phyloP scores from a whole-genome alignment of 1,140 invertebrate genomes.

The Watersipora subatra region DNA sequence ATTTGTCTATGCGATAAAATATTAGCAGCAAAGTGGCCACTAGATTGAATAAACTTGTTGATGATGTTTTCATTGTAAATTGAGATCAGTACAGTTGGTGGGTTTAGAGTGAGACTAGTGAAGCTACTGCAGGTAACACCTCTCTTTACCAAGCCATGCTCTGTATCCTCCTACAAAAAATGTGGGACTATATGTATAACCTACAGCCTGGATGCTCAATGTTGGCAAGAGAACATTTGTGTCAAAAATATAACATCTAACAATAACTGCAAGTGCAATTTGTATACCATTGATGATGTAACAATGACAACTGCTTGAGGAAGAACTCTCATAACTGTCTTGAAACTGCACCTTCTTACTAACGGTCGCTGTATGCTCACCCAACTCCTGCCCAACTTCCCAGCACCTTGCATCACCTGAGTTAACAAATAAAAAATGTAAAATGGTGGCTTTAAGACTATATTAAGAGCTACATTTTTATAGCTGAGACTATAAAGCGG shows the following conservation, averaged over 20 bases:
- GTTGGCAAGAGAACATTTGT: not conserved
- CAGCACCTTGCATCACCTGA: too few relatives aligned
- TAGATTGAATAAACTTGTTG: conserved; percentile 23
- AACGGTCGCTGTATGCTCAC: too few relatives aligned
- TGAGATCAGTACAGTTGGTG: conserved; percentile 32
- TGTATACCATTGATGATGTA: not conserved
- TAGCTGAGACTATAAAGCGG: too few relatives aligned
- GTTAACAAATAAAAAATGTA: too few relatives aligned
- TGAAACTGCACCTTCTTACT: not conserved
- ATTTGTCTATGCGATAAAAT: conserved; percentile 30
- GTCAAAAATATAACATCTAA: not conserved
- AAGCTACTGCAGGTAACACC: conserved; percentile 36
- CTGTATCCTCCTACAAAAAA: conserved; percentile 17
- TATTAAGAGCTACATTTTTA: too few relatives aligned
- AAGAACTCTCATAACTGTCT: not conserved
- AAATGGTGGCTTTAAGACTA: too few relatives aligned
- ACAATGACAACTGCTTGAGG: not conserved
- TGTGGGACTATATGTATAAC: not conserved
- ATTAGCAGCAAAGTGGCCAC: conserved; percentile 31
- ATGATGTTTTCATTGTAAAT: conserved; percentile 28
- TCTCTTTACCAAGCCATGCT: conserved; percentile 23
- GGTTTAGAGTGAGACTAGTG: conserved; percentile 28
- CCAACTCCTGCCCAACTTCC: too few relatives aligned
- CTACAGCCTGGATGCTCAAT: not conserved
- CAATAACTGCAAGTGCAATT: not conserved